Evolutionary conservation across 2,113 vertebrate species (phyloP), one percentile per base, ranked within the genome.

Genomic region (Coracopsis vasa): DNA sequence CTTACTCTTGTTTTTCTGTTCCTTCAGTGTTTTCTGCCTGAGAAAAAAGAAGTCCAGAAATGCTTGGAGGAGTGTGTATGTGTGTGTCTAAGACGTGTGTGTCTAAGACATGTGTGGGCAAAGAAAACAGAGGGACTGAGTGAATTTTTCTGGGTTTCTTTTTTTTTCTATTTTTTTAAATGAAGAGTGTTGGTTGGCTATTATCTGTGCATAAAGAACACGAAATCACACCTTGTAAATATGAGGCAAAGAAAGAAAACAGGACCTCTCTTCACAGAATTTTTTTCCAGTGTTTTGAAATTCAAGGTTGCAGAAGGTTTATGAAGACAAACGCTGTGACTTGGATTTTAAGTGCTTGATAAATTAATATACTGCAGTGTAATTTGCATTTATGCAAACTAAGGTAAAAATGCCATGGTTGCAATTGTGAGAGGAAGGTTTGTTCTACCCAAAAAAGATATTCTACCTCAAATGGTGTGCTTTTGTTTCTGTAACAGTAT

Each of bases 361-460:
- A 86, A 94, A 91, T 88, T 51, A 93, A 94, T 58, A 28, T 70
- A 72, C 45, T 17, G 19, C 33, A 91, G 41, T 62, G 4, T 61
- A 72, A 83, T 88, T 92, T 80, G 23, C 6, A 18, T 65, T 92
- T 95, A 82, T 93, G 54, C 33, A 90, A 92, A 88, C 33, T 45
- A 74, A 78, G n/a, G 35, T 86, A 62, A 93, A 88, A 90, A 42
- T 84, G 7, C 7, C 25, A 9, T 42, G 7, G 13, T 48, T 85
- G 31, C 91, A 87, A 65, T 13, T 45, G 28, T n/a, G 48, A 82
- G 23, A 58, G 23, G 39, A 67, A 78, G 11, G 27, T 58, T 33
- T 86, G 8, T 16, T 65, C 23, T 11, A 23, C 61, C 25, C 23
- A 53, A n/a, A 65, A 82, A 75, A 19, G 20, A 12, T 39, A 24